Evolutionary conservation across 1,140 invertebrate species (phyloP), one percentile per base, ranked within the genome.

Genomic region (Zaprionus vittiger): DNA sequence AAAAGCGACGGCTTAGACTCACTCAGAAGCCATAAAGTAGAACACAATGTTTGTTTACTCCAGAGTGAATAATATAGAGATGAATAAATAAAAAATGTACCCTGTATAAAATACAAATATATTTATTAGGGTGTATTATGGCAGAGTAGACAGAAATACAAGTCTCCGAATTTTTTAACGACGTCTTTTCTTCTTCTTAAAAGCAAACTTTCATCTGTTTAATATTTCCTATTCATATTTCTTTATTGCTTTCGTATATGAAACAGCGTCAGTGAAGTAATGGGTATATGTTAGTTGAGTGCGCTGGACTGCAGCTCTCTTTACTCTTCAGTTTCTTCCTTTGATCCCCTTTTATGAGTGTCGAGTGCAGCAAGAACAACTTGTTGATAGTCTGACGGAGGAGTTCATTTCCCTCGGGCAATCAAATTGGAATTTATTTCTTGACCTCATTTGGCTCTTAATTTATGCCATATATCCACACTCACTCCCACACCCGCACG

Each of bases 361-460:
- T 71, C 41, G 60, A 52, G 20, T 59, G 31, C 62, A 44, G 54
- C 34, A 52, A 52, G 11, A 52, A 52, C 67, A 57, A 70, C 67
- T 75, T 75, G 67, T 75, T 75, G 66, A 61, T 70, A 38, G 38
- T 70, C 73, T 60, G 44, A 44, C 34, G 59, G 22, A 52, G 20
- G 34, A 59, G 62, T 41, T 20, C 12, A 31, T 71, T 60, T 75
- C 73, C 38, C 60, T 57, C 15, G 57, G 59, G 75, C 75, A 77
- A 77, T 77, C 59, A 73, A 73, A 68, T 63, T 77, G 71, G 57
- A 73, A 77, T 77, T 77, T 77, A 77, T 77, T 67, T 77, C 59
- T 63, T 77, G 75, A 73, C 75, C 75, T 74, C 52, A 77, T 77
- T 77, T 68, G 37, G 64, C 59, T 57, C 54, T 68, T 77, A 73